A percentile compares a stretch with the other conserved stretches of the same genome.
These are phyloP conservation scores for Lamproptera curius DNA, from an alignment of 2,888 invertebrate species.

Conservation along the genomic window DNA sequence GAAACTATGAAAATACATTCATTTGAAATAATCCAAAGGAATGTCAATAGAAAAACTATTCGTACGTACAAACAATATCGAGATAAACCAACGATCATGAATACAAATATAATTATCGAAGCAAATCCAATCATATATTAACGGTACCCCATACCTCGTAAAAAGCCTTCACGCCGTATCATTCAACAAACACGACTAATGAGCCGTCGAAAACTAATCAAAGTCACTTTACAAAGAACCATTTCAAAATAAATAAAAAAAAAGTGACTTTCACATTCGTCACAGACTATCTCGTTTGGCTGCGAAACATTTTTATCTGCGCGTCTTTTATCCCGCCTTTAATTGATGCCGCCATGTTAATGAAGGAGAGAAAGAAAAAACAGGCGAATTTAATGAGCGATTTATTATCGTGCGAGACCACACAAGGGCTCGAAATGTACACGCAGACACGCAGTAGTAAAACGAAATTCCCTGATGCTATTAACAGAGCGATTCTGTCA, in stretches of 20 bases:
- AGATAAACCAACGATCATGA: too few relatives aligned
- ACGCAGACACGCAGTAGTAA: too few relatives aligned
- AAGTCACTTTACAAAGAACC: neutral
- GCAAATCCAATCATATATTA: neutral
- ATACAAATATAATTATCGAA: too few relatives aligned
- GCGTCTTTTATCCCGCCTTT: neutral
- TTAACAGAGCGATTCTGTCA: too few relatives aligned
- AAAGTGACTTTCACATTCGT: too few relatives aligned
- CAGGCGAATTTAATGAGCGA: neutral
- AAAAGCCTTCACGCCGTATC: conserved; percentile 2
- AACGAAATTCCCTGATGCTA: too few relatives aligned
- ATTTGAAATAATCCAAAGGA: too few relatives aligned
- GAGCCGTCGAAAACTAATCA: conserved; percentile 5
- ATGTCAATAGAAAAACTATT: too few relatives aligned
- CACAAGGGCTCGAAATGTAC: too few relatives aligned
- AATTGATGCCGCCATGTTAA: neutral
- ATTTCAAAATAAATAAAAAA: neutral
- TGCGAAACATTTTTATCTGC: too few relatives aligned
- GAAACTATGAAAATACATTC: too few relatives aligned
- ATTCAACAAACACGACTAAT: conserved; percentile 10
- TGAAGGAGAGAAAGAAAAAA: neutral
- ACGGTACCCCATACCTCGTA: conserved; percentile 4
- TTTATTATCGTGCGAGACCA: neutral
- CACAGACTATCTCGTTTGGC: neutral
- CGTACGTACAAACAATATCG: too few relatives aligned